These are phyloP conservation scores for Drosophila longiperda DNA, from an alignment of 2,888 invertebrate species.

Conservation along the genomic window DNA sequence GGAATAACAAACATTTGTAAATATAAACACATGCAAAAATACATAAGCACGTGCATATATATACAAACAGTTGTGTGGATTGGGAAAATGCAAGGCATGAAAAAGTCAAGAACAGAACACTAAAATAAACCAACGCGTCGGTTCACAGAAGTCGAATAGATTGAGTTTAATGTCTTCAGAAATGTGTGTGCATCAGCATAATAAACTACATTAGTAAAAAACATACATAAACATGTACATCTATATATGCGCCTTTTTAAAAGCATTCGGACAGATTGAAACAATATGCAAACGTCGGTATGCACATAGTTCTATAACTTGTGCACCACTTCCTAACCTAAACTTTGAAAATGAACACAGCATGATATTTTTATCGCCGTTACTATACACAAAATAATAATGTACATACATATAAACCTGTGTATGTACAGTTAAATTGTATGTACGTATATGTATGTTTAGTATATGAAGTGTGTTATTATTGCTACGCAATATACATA, in stretches of 20 bases:
- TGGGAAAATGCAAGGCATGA: slow-evolving; percentile 25
- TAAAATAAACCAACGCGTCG: slow-evolving; percentile 35
- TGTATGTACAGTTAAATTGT: not conserved
- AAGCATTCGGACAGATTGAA: slow-evolving; percentile 5
- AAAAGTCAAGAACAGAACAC: slow-evolving; percentile 33
- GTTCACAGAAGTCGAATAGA: slow-evolving; percentile 29
- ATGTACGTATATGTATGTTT: slow-evolving; percentile 4
- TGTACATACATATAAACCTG: slow-evolving; percentile 19
- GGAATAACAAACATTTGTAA: slow-evolving; percentile 11
- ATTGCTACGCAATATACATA: slow-evolving; percentile 25
- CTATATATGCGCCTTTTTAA: slow-evolving; percentile 4
- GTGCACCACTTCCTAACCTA: slow-evolving; percentile 34
- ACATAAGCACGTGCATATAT: slow-evolving; percentile 20
- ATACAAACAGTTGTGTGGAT: slow-evolving; percentile 4
- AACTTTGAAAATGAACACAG: slow-evolving; percentile 47
- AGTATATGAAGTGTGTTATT: slow-evolving; percentile 26
- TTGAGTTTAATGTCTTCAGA: slow-evolving; percentile 3
- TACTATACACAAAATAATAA: slow-evolving; percentile 33
- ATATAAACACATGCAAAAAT: slow-evolving; percentile 18
- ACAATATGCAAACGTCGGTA: slow-evolving; percentile 12
- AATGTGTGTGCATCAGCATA: not conserved
- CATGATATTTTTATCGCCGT: slow-evolving; percentile 65
- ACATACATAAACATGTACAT: not conserved
- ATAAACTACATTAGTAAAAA: not conserved
- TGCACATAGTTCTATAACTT: slow-evolving; percentile 16